A percentile compares a stretch with the other conserved stretches of the same genome.
Evolutionary conservation across 2,888 invertebrate genomes (phyloP).

Genomic region (Hypomecis atomaria): DNA sequence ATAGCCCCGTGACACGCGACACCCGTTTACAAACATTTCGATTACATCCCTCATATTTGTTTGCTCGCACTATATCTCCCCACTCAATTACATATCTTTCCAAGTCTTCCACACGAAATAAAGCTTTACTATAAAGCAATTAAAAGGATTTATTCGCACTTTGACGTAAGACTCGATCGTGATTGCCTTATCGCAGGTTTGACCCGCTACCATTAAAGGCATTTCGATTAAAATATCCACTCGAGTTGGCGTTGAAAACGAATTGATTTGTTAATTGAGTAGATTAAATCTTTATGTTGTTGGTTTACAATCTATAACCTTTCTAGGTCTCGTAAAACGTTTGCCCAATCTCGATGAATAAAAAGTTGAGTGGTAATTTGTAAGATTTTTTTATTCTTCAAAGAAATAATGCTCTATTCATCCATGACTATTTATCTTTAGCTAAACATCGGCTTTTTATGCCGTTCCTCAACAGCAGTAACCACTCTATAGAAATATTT

Average conservation of each 20-base stretch:
- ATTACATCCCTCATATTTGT: conserved; percentile 77
- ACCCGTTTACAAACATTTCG: conserved; percentile 79
- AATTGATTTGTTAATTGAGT: conserved; percentile 30
- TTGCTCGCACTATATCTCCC: conserved; percentile 68
- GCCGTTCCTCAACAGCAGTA: conserved; percentile 46
- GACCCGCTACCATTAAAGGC: conserved; percentile 18
- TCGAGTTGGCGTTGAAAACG: conserved; percentile 9
- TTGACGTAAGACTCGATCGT: conserved; percentile 28
- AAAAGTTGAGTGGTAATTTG: conserved; percentile 15
- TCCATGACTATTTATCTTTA: conserved; percentile 28
- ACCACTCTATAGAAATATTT: conserved; percentile 47
- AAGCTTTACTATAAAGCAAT: conserved; percentile 32
- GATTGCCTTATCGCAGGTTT: conserved; percentile 22
- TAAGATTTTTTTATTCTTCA: conserved; percentile 21
- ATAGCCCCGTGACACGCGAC: conserved; percentile 74
- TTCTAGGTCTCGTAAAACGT: conserved; percentile 22
- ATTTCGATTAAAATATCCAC: conserved; percentile 27
- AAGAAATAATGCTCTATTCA: conserved; percentile 24
- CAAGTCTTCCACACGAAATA: conserved; percentile 39
- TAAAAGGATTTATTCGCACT: conserved; percentile 30
- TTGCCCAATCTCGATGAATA: conserved; percentile 11
- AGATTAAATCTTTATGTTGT: conserved; percentile 20
- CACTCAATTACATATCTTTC: conserved; percentile 61
- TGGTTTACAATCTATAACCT: conserved; percentile 11
- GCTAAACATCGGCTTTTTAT: conserved; percentile 37